These are phyloP conservation scores for Nasonia oneida DNA, from an alignment of 2,888 invertebrate genomes.

Conservation along the genomic window DNA sequence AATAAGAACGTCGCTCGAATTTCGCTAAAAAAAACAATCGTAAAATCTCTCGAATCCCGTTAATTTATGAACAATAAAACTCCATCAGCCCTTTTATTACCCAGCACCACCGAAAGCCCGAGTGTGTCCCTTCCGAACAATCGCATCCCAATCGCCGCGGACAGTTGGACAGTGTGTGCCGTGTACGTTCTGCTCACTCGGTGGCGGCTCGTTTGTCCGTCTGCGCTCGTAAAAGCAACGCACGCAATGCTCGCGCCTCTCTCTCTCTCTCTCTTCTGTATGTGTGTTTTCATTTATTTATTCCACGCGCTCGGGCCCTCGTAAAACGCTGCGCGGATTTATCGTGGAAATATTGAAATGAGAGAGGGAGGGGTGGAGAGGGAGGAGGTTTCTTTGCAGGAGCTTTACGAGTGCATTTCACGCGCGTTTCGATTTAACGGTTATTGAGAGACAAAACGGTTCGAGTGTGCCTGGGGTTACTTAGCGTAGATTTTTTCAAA, in stretches of 20 bases:
- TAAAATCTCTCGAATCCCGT: conserved; percentile 5
- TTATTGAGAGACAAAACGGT: conserved; percentile 58
- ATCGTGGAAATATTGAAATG: conserved; percentile 77
- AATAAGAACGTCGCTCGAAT: conserved; percentile 5
- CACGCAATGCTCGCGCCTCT: conserved; percentile 22
- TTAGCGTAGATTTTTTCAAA: background rate
- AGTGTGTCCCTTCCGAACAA: conserved; percentile 42
- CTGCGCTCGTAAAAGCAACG: conserved; percentile 70
- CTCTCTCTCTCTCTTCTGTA: conserved; percentile 37
- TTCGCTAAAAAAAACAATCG: background rate
- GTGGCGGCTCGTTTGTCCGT: conserved; percentile 15
- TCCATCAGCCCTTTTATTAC: conserved; percentile 44
- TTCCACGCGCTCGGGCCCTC: conserved; percentile 68
- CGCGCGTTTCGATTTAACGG: conserved; percentile 57
- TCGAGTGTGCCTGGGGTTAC: conserved; percentile 23
- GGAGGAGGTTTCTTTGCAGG: conserved; percentile 50
- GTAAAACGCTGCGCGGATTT: conserved; percentile 75
- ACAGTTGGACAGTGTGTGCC: conserved; percentile 64
- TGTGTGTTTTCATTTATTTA: conserved; percentile 72
- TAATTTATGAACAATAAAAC: conserved; percentile 62
- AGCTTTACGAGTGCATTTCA: conserved; percentile 53
- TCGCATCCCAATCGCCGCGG: conserved; percentile 65
- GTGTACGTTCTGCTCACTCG: background rate
- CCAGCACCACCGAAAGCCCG: background rate
- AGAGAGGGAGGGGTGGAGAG: conserved; percentile 64